Base-by-base conservation (phyloP, 2,797 vertebrate genomes). In the Acanthornis magna region DNA sequence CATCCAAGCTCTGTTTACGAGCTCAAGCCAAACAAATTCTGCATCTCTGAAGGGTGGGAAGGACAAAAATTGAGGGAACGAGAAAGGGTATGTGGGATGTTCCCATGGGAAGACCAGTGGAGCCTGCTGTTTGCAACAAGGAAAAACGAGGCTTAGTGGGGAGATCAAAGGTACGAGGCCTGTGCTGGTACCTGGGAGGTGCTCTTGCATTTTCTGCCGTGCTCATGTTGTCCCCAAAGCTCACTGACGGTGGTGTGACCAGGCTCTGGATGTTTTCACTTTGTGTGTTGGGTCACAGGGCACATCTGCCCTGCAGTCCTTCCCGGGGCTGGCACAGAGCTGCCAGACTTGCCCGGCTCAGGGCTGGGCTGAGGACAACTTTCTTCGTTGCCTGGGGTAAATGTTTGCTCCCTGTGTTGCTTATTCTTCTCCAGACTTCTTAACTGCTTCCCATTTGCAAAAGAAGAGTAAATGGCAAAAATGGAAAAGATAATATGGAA, bases 281-380 rank as follows among this genome's bases (percentile, higher is more conserved):
- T 62, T 16, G 6, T 1, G 0, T 12, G 1, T 11, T 5, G 2
- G 21, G 25, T 71, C 2, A 1, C 15, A 61, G 36, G 62, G 13
- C 42, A 12, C 58, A 32, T 40, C 38, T 75, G 32, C 58, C 58
- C 70, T 11, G 6, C 10, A 25, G 40, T 7, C 17, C 47, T 48
- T 63, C 19, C 68, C 26, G 36, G 27, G 47, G 36, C 70, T 50
- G 68, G 38, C 8, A 13, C 7, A 5, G 30, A 51, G 21, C 54
- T 82, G 42, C 43, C 53, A 54, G 45, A 11, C 8, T 2, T 45
- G 60, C 43, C n/a, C 40, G 4, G 0, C 13, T 19, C 13, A 25
- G 43, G 27, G 11, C 74, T 79, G 71, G 10, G 11, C 10, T 82
- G 30, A 66, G 43, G 27, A 58, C 16, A 34, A 2, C 11, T 50